Evolutionary conservation across 2,797 vertebrate species (phyloP), one percentile per base, ranked within the genome.

Genomic region (Lepilemur septentrionalis): DNA sequence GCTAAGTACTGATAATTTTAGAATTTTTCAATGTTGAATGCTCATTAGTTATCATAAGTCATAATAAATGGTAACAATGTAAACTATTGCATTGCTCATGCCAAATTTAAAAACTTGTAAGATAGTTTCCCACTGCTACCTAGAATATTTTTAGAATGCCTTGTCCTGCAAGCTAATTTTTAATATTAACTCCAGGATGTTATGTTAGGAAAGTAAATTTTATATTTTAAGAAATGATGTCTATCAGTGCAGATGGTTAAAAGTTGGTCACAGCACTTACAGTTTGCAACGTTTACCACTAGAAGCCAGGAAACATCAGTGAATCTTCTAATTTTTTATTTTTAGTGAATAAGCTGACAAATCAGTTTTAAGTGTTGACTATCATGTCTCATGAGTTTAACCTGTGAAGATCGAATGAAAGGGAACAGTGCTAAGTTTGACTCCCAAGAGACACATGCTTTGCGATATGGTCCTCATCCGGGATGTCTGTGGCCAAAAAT

Each of bases 171-270:
- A 90, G 28, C 46, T 70, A 81, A 85, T 75, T 95, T 83, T 89
- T 70, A 92, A 92, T 81, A 92, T 89, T 63, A 85, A 43, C 67
- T 22, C 25, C 12, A 81, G 25, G 35, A 69, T 52, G 72, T 48
- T 69, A 81, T 25, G 9, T 52, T 93, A 81, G 63, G 30, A 75
- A 96, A 78, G 32, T 82, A 41, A 85, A 82, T 93, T 73, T 65
- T 17, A 28, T 79, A 35, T 81, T 73, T 63, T 4, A 12, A 69
- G 57, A 70, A 61, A 32, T 48, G 57, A 23, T 84, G 52, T 28
- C 59, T 46, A 46, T 87, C 52, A 67, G 55, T 46, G 22, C 57
- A 83, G 85, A 76, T 78, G n/a, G 52, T 52, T 76, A 43, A 63
- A 48, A 84, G 59, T 28, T 80, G 67, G 83, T 69, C 9, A 28